A percentile compares a stretch with the other conserved stretches of the same genome.
Evolutionary conservation across 2,888 invertebrate genomes (phyloP).

Genomic region (Lamellibrachia satsuma): DNA sequence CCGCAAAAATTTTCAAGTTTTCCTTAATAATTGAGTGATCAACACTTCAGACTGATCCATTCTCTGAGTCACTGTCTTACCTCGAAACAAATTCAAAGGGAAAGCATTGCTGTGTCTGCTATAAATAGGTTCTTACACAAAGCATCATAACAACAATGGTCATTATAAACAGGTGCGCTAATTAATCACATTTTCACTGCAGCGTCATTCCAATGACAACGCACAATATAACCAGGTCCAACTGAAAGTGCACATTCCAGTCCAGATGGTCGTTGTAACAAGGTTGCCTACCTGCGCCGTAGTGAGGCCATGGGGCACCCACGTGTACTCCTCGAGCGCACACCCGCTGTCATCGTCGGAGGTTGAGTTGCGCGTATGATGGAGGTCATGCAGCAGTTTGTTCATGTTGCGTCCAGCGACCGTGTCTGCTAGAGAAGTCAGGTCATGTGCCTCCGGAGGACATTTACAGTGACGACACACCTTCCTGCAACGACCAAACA

Average conservation of each 20-base stretch:
- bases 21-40: neutral
- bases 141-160: neutral
- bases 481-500: constrained; percentile 5
- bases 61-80: neutral
- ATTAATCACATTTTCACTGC: neutral
- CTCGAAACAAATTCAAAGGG: neutral
- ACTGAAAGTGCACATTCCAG: neutral
- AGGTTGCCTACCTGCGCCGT: constrained; percentile 86
- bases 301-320: constrained; percentile 95
- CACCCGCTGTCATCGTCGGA: constrained; percentile 98
- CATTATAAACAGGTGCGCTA: neutral
- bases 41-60: neutral
- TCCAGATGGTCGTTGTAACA: neutral
- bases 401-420: constrained; percentile 13
- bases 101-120: neutral
- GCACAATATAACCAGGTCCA: neutral
- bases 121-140: neutral
- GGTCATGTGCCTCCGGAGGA: neutral
- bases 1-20: neutral
- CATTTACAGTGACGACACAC: constrained; percentile 17
- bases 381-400: constrained; percentile 10
- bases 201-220: neutral
- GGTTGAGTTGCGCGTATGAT: constrained; percentile 61
- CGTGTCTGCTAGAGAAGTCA: neutral
- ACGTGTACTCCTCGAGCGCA: constrained; percentile 96